Conservation (phyloP, 1,140 invertebrate genomes). For the Trinorchestia longiramus region DNA sequence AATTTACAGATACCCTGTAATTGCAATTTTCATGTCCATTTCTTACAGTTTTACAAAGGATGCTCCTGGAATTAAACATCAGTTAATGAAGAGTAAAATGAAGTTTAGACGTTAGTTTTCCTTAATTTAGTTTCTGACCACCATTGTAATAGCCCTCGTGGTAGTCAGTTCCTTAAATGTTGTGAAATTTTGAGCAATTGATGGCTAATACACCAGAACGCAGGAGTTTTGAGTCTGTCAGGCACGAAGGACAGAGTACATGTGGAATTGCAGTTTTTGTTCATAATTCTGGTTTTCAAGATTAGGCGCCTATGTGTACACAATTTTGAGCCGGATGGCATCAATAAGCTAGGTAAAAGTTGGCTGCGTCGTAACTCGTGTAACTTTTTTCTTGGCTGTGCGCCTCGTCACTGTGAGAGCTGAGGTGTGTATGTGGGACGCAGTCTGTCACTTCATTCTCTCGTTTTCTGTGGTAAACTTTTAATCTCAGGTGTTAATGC, state of each 20-base stretch:
- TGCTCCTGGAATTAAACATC: not conserved
- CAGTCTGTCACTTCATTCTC: not conserved
- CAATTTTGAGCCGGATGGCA: not conserved
- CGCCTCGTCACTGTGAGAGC: not conserved
- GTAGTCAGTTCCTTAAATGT: not conserved
- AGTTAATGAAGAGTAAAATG: not conserved
- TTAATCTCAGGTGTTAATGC: constrained; percentile 43
- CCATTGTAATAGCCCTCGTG: not conserved
- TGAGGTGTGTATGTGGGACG: not conserved
- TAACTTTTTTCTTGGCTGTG: not conserved
- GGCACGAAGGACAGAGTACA: not conserved
- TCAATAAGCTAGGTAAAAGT: not conserved
- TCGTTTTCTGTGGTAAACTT: constrained; percentile 43
- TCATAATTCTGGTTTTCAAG: not conserved
- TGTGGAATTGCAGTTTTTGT: not conserved
- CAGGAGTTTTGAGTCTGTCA: no score
- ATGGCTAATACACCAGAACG: not conserved
- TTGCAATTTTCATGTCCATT: not conserved
- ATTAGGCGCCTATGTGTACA: no score
- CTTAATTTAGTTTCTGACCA: not conserved
- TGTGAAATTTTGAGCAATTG: not conserved
- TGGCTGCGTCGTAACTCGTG: not conserved
- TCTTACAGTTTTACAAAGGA: not conserved
- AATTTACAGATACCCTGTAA: not conserved
- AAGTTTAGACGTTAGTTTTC: not conserved